A percentile compares a stretch with the other conserved stretches of the same genome.
phyloP scores from a whole-genome alignment of 2,888 invertebrate species.

The Xestia sexstrigata region DNA sequence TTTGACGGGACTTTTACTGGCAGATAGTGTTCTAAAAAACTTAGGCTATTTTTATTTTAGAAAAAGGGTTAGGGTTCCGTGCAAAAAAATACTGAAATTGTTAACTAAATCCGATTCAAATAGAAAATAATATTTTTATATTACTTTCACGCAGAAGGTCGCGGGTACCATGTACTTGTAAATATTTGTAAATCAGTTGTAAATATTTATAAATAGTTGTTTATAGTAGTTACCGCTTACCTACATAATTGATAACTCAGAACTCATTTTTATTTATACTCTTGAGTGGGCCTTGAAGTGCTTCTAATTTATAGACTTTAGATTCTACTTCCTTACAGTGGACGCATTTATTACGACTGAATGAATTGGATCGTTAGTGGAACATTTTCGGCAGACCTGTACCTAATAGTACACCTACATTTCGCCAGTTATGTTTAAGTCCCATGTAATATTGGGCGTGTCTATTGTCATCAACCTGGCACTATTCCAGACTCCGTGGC shows the following conservation, averaged over 20 bases:
- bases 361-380: neutral
- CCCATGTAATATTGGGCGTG: neutral
- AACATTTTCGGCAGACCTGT: neutral
- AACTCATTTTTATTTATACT: constrained; percentile 5
- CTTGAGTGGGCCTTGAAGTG: neutral
- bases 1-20: no score
- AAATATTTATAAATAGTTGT: no score
- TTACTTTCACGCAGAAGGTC: no score
- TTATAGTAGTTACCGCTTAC: no score
- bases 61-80: no score
- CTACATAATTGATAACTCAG: no score
- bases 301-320: neutral
- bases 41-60: no score
- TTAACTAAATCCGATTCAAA: no score
- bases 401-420: neutral
- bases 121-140: no score
- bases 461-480: neutral
- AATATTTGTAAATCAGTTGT: no score
- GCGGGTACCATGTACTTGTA: neutral
- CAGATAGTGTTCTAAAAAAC: no score
- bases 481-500: neutral
- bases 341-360: neutral
- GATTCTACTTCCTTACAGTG: neutral
- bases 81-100: no score
- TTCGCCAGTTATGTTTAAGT: neutral